Evolutionary conservation across 2,113 vertebrate species (phyloP).

Genomic region (Neodontobutis hainanensis): DNA sequence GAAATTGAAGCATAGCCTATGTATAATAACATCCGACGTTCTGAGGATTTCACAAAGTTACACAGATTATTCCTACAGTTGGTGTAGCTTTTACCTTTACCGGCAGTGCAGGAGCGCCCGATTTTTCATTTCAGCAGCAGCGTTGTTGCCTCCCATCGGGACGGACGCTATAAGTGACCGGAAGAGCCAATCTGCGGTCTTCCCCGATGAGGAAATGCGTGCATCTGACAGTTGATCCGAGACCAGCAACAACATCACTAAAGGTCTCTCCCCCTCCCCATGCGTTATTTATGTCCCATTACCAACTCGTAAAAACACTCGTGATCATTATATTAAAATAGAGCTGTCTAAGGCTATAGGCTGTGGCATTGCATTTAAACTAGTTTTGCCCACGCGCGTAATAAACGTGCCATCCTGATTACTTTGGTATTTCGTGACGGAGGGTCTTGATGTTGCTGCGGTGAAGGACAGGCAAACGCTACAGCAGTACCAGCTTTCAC

Average conservation of each 20-base stretch:
- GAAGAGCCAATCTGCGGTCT: constrained; percentile 26
- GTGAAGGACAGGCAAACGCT: constrained; percentile 10
- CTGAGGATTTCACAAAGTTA: neutral
- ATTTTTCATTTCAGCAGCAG: constrained; percentile 18
- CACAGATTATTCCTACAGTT: neutral
- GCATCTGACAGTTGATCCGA: constrained; percentile 42
- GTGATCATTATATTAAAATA: neutral
- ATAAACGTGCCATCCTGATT: neutral
- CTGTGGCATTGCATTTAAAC: neutral
- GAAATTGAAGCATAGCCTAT: neutral
- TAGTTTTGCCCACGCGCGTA: neutral
- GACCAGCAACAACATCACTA: constrained; percentile 28
- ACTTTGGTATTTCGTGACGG: neutral
- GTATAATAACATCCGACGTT: no score
- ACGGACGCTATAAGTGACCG: constrained; percentile 6
- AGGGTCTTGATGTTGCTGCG: neutral
- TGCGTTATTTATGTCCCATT: neutral
- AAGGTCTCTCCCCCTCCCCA: constrained; percentile 31
- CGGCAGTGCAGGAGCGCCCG: neutral
- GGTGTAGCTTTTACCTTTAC: neutral
- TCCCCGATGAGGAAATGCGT: constrained; percentile 25
- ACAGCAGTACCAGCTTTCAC: constrained; percentile 37
- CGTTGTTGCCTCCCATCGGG: constrained; percentile 10
- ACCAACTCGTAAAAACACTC: neutral
- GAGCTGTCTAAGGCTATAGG: neutral